A percentile compares a stretch with the other conserved stretches of the same genome.
Conservation (phyloP, 2,113 vertebrate species). For the Myanophis thanlyinensis region DNA sequence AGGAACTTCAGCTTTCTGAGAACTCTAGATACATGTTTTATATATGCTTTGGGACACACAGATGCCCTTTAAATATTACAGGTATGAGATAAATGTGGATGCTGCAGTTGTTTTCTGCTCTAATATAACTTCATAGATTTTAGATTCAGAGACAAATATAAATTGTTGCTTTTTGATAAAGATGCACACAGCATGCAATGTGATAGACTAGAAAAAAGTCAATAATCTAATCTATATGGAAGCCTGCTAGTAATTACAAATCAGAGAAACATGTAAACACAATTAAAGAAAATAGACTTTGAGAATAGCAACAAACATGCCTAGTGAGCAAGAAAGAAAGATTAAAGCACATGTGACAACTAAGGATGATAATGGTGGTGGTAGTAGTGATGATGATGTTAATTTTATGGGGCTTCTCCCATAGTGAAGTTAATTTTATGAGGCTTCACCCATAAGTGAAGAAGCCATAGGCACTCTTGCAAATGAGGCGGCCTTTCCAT, state of each 20-base stretch:
- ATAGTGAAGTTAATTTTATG: neutral
- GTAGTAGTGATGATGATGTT: neutral
- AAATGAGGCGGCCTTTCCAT: neutral
- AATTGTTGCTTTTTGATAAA: neutral
- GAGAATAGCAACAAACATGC: neutral
- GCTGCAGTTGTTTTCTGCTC: neutral
- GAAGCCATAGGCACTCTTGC: neutral
- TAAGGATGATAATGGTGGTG: neutral
- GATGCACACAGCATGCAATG: neutral
- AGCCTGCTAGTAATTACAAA: constrained; percentile 6
- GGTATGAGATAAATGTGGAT: neutral
- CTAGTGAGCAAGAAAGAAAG: neutral
- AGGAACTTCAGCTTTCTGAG: neutral
- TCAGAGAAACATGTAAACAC: constrained; percentile 6
- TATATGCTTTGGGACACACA: neutral
- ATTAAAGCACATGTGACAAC: neutral
- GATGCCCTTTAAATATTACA: neutral
- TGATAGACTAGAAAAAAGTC: neutral
- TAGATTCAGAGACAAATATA: neutral
- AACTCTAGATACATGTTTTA: neutral
- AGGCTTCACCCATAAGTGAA: too few relatives aligned
- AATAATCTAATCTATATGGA: constrained; percentile 20
- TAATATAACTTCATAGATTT: neutral
- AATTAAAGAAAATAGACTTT: constrained; percentile 2
- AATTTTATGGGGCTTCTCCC: neutral